Evolutionary conservation across 2,797 vertebrate species (phyloP).

Genomic region (Notolepis coatsorum): DNA sequence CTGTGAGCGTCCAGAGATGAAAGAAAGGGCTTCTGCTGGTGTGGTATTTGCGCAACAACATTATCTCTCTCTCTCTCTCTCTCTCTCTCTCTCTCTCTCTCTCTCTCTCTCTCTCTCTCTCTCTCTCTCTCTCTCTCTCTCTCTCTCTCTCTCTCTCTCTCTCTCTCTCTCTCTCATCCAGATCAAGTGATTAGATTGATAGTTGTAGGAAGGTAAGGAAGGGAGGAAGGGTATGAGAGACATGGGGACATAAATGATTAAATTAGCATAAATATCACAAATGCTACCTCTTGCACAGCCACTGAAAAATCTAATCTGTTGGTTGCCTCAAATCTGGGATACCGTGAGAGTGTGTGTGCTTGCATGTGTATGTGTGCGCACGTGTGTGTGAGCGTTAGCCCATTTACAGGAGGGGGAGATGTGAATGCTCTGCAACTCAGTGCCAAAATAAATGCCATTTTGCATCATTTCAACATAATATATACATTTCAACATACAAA

Average conservation of each 20-base stretch:
- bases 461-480: no score
- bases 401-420: no score
- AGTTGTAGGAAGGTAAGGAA: slow-evolving; percentile 69
- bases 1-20: slow-evolving; percentile 55
- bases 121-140: not conserved
- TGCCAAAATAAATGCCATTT: no score
- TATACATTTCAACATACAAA: no score
- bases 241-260: slow-evolving; percentile 83
- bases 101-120: slow-evolving; percentile 27
- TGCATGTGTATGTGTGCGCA: no score
- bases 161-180: slow-evolving; percentile 65
- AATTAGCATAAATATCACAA: slow-evolving; percentile 84
- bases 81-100: slow-evolving; percentile 6
- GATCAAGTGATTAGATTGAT: slow-evolving; percentile 85
- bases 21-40: slow-evolving; percentile 49
- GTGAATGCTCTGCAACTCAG: no score
- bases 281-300: slow-evolving; percentile 59
- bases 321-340: no score
- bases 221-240: slow-evolving; percentile 42
- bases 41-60: slow-evolving; percentile 61
- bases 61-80: slow-evolving; percentile 7
- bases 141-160: slow-evolving; percentile 21
- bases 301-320: slow-evolving; percentile 66
- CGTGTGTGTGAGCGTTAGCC: no score
- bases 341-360: no score